Evolutionary conservation across 2,888 invertebrate species (phyloP).

Genomic region (Rugalucina vietnamica): DNA sequence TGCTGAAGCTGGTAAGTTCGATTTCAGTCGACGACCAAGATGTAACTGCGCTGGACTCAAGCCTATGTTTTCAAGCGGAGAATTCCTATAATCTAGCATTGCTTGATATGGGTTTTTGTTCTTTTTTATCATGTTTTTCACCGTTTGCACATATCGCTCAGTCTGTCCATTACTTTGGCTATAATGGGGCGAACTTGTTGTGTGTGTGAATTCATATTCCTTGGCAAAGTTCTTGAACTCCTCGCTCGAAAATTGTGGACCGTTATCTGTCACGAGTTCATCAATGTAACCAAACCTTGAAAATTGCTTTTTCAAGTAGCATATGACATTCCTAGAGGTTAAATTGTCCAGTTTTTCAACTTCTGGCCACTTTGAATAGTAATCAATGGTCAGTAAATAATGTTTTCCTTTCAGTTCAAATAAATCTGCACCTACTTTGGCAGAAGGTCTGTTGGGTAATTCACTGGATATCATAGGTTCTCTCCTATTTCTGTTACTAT

Average conservation of each 20-base stretch:
- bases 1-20: constrained; percentile 22
- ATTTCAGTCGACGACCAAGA: constrained; percentile 25
- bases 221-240: constrained; percentile 31
- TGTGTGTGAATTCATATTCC: constrained; percentile 29
- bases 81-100: constrained; percentile 39
- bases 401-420: constrained; percentile 44
- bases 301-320: constrained; percentile 44
- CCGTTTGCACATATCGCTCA: constrained; percentile 48
- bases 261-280: constrained; percentile 40
- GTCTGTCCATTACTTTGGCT: constrained; percentile 35
- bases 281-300: constrained; percentile 29
- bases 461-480: constrained; percentile 49
- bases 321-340: constrained; percentile 22
- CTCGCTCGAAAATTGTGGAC: constrained; percentile 30
- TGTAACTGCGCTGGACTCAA: constrained; percentile 29
- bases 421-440: constrained; percentile 53
- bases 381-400: constrained; percentile 50
- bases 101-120: constrained; percentile 43
- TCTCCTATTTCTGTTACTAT: constrained; percentile 28
- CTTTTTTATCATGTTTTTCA: constrained; percentile 46
- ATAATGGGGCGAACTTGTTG: constrained; percentile 26
- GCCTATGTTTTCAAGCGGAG: constrained; percentile 19
- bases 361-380: constrained; percentile 52
- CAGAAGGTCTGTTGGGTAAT: constrained; percentile 51
- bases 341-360: constrained; percentile 40